Base-by-base conservation (phyloP, 2,797 vertebrate species). In the Chaetophractus vellerosus region DNA sequence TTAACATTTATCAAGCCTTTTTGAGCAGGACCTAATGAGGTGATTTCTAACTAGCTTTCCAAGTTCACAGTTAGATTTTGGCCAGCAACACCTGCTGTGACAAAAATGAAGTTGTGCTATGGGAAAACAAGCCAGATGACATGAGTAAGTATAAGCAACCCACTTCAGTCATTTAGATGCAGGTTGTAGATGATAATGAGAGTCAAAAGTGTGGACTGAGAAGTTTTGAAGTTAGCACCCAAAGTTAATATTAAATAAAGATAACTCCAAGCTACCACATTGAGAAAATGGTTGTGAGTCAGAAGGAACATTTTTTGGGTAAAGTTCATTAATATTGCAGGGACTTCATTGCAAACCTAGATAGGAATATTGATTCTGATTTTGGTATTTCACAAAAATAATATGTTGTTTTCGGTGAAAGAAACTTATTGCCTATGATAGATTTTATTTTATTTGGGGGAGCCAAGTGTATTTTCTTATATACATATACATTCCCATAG, bases 311-410 rank as follows among this genome's bases (percentile, higher is more conserved):
- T 91, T 83, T 64, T 64, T 91, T 79, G 75, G 81, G 57, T 19
- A 19, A 74, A 55, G 23, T 66, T 93, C 8, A 55, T 92, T 94
- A 69, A 87, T n/a, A 36, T 75, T 50, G 48, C 41, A 28, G 71
- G 26, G 71, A 74, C 41, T 72, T 9, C 45, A 45, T 28, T 41
- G 41, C 41, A 50, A 15, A n/a, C 45, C 31, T 10, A 41, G 36
- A 69, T 41, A 48, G 24, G 7, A 24, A 48, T 28, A 48, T n/a
- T 78, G 59, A 66, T 66, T 88, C 74, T 71, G 50, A 36, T 45
- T 81, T 87, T 80, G 50, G 18, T 28, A 5, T 88, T 88, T 95
- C n/a, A 92, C 33, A 88, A 81, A 94, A 91, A 55, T 69, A 79
- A 41, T 48, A 38, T 45, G 9, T 72, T 81, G 69, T 71, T 93